Evolutionary conservation across 1,140 invertebrate species (phyloP).

Genomic region (Agraylea sexmaculata): DNA sequence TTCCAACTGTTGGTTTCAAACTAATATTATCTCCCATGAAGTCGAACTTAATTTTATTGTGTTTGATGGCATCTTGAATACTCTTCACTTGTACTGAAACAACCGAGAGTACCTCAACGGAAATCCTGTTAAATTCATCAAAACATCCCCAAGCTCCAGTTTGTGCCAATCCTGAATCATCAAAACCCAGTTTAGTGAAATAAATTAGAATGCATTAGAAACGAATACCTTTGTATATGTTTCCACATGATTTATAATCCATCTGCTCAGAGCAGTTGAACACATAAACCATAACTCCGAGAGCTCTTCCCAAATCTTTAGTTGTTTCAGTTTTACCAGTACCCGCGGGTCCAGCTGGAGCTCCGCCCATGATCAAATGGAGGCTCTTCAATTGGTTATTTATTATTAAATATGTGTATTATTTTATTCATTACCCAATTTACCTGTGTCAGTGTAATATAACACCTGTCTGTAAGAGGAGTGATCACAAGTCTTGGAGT

Average conservation of each 20-base stretch:
- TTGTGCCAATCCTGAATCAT: conserved; percentile 58
- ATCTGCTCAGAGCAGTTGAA: conserved; percentile 96
- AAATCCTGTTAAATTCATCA: conserved; percentile 91
- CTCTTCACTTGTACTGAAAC: conserved; percentile 78
- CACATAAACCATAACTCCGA: conserved; percentile 90
- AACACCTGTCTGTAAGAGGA: conserved; percentile 80
- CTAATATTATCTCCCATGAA: conserved; percentile 75
- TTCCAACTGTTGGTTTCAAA: conserved; percentile 68
- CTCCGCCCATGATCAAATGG: conserved; percentile 85
- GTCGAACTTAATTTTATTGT: conserved; percentile 64
- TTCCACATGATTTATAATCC: conserved; percentile 89
- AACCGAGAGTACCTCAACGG: conserved; percentile 85
- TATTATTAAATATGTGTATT: conserved; percentile 14
- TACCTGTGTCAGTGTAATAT: conserved; percentile 82
- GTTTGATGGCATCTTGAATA: conserved; percentile 75
- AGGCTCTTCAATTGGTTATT: conserved; percentile 46
- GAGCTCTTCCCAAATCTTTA: conserved; percentile 79
- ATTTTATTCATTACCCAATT: conserved; percentile 21
- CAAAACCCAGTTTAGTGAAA: neutral
- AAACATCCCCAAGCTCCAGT: conserved; percentile 94
- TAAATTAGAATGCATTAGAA: neutral
- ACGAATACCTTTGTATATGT: conserved; percentile 71
- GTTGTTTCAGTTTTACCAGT: conserved; percentile 92
- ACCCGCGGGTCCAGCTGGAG: conserved; percentile 75
- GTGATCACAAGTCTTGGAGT: conserved; percentile 78